Evolutionary conservation across 2,888 invertebrate genomes (phyloP).

Genomic region (Pimpla rufipes): DNA sequence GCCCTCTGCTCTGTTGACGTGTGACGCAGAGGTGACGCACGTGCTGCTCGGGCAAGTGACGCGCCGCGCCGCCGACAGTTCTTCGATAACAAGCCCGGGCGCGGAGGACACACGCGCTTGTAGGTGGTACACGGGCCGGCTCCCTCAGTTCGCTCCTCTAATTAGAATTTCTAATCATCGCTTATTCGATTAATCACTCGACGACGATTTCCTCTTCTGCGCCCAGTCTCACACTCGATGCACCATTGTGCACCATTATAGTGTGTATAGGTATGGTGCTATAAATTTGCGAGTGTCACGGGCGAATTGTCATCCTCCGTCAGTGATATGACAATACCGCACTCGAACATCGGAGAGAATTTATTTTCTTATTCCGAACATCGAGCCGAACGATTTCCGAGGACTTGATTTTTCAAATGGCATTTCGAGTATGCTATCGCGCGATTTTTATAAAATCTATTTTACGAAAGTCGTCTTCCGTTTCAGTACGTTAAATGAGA

Average conservation of each 20-base stretch:
- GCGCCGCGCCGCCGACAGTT: conserved; percentile 48
- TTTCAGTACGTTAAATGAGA: too few species aligned
- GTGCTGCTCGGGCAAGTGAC: conserved; percentile 48
- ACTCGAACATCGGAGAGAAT: too few species aligned
- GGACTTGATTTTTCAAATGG: too few species aligned
- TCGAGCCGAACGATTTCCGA: too few species aligned
- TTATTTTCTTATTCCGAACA: too few species aligned
- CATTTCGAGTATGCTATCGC: too few species aligned
- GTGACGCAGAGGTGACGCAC: conserved; percentile 47
- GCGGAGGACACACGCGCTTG: conserved; percentile 28
- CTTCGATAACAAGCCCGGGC: conserved; percentile 58
- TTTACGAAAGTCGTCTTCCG: too few species aligned
- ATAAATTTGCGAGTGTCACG: conserved; percentile 45
- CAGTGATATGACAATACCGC: neutral
- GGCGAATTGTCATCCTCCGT: conserved; percentile 7
- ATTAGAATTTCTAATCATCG: conserved; percentile 67
- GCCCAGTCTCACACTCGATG: conserved; percentile 32
- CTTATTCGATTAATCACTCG: conserved; percentile 62
- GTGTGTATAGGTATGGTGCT: neutral
- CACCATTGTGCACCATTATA: conserved; percentile 49
- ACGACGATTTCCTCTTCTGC: conserved; percentile 58
- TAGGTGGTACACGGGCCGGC: neutral
- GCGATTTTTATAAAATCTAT: too few species aligned
- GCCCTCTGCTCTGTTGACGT: conserved; percentile 7
- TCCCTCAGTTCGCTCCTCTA: conserved; percentile 36